Evolutionary conservation across 2,888 invertebrate genomes (phyloP).

Genomic region (Meiosimyza decipiens): DNA sequence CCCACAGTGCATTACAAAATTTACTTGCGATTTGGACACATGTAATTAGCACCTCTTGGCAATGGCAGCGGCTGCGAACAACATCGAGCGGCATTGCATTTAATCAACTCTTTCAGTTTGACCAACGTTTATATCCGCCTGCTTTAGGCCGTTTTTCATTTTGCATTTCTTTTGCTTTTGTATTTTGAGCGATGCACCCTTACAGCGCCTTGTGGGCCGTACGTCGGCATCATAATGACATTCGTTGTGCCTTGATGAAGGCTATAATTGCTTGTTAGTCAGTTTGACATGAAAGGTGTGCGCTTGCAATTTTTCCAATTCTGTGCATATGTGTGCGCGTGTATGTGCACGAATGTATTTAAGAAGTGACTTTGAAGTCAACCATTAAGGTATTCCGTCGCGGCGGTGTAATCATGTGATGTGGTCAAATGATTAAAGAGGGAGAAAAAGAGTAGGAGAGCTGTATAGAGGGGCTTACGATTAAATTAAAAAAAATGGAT

Average conservation of each 20-base stretch:
- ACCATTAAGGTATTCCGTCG: constrained; percentile 41
- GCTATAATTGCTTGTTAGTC: constrained; percentile 49
- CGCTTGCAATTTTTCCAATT: constrained; percentile 19
- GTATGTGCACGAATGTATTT: constrained; percentile 35
- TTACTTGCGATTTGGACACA: constrained; percentile 28
- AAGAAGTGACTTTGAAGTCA: constrained; percentile 43
- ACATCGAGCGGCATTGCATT: constrained; percentile 14
- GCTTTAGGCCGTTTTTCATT: background rate
- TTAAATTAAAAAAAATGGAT: no score
- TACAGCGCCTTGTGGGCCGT: background rate
- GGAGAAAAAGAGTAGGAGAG: no score
- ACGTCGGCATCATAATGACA: constrained; percentile 2
- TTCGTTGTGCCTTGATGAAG: constrained; percentile 48
- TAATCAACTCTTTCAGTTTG: background rate
- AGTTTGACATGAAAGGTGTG: constrained; percentile 48
- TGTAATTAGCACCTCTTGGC: constrained; percentile 50
- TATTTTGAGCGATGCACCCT: no score
- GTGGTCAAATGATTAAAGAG: no score
- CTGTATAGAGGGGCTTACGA: no score
- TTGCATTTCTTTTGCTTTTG: no score
- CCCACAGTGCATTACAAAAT: no score
- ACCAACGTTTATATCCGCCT: background rate
- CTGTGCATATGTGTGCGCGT: constrained; percentile 26
- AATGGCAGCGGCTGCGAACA: constrained; percentile 32
- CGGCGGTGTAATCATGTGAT: constrained; percentile 8